Base-by-base conservation (phyloP, 2,888 invertebrate species). In the Boloria euphrosyne region DNA sequence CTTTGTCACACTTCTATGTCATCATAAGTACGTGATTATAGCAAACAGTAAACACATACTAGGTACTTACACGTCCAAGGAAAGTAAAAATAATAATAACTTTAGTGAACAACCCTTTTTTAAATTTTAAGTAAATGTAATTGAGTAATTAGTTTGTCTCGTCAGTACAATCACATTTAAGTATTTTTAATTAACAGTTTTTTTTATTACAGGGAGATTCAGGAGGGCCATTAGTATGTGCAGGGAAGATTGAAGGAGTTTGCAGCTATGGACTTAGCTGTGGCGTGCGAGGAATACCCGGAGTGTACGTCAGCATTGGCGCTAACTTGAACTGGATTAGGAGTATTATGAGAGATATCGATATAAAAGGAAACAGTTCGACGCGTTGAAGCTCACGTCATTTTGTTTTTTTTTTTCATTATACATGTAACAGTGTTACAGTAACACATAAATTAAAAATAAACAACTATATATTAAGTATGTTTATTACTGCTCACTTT, bases 221-320 rank as follows among this genome's bases (percentile, higher is more conserved):
- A 0, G 92, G 92, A 1, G 86, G 90, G 10, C 90, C 92, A 0
- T 74, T 93, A 2, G 76, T 92, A 14, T 92, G 92, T 73, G 67
- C 70, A 1, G 83, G 79, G 0, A 63, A 76, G 3, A 62, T 92
- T 10, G 77, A 92, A 75, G 92, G 84, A 0, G 69, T 93, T n/a
- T 85, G 84, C 72, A 91, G 91, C 71, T 86, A 90, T 69, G 92
- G 92, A 0, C 76, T 84, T 68, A 82, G 85, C 49, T 92, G 92
- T 64, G 90, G 83, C 2, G 77, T 86, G 2, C 78, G 79, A 0
- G 83, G 77, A 0, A 67, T 86, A 1, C 92, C 92, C 1, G 91
- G 86, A 1, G 86, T 92, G 2, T 92, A 90, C 70, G 84, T 87
- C 10, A 85, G 87, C 67, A 72, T 92, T 5, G 84, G 84, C 0